A percentile compares a stretch with the other conserved stretches of the same genome.
Evolutionary conservation across 2,888 invertebrate species (phyloP).

Genomic region (Zygothrica quintamaculata): DNA sequence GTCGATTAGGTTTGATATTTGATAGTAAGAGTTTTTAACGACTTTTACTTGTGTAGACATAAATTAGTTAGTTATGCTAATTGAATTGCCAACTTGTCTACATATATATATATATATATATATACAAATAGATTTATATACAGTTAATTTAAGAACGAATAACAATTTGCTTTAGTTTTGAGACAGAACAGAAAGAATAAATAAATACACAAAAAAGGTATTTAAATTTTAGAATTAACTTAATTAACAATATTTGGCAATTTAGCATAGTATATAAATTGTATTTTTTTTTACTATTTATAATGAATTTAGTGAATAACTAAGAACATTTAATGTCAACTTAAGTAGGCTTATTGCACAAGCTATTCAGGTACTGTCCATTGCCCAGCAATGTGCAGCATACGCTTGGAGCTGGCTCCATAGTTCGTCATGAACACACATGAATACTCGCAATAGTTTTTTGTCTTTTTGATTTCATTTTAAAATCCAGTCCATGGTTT

Average conservation of each 20-base stretch:
- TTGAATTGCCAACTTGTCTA: too few relatives aligned
- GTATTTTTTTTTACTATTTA: slow-evolving; percentile 1
- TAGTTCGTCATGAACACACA: not conserved
- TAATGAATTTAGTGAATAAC: slow-evolving; percentile 19
- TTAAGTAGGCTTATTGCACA: slow-evolving; percentile 27
- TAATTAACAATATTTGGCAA: slow-evolving; percentile 65
- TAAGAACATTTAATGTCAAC: slow-evolving; percentile 1
- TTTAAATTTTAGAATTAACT: slow-evolving; percentile 44
- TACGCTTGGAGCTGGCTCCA: slow-evolving; percentile 1
- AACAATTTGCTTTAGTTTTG: slow-evolving; percentile 40
- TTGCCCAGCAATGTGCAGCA: not conserved
- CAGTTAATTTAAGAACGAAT: not conserved
- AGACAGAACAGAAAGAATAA: slow-evolving; percentile 23
- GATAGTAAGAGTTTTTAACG: too few relatives aligned
- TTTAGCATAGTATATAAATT: slow-evolving; percentile 59
- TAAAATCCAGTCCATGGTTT: slow-evolving; percentile 5
- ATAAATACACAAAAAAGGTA: slow-evolving; percentile 3
- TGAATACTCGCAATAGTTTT: not conserved
- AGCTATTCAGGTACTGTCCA: slow-evolving; percentile 14
- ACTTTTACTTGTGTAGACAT: too few relatives aligned
- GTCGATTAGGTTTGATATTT: too few relatives aligned
- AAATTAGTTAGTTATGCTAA: too few relatives aligned
- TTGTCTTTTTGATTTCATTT: too few relatives aligned
- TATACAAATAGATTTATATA: not conserved
- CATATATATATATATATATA: too few relatives aligned